Conservation (phyloP, 2,888 invertebrate species). For the Agriopis marginaria region DNA sequence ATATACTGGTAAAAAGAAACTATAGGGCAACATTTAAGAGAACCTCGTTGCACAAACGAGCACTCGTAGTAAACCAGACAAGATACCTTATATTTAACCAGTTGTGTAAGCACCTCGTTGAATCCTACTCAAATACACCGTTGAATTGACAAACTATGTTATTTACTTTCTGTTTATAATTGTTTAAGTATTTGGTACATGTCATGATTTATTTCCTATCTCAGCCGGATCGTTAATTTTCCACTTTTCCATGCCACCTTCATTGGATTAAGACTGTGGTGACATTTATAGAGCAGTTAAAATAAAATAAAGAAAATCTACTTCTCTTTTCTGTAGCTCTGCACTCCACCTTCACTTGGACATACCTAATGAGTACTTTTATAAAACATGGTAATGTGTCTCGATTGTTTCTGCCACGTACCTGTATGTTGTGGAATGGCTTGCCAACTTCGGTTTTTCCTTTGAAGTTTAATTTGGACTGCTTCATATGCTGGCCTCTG, state of each 20-base stretch:
- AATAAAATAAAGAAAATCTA: too few relatives aligned
- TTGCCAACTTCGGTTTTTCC: too few relatives aligned
- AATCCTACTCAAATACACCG: conserved; percentile 15
- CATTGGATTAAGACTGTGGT: background rate
- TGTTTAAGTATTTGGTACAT: background rate
- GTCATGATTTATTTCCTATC: background rate
- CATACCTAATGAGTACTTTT: too few relatives aligned
- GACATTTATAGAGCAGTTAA: too few relatives aligned
- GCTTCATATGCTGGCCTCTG: too few relatives aligned
- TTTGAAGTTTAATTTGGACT: too few relatives aligned
- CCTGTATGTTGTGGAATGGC: too few relatives aligned
- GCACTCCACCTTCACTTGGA: too few relatives aligned
- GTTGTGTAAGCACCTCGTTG: conserved; percentile 13
- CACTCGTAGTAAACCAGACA: conserved; percentile 5
- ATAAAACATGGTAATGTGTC: too few relatives aligned
- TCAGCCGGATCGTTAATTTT: background rate
- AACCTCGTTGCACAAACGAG: background rate
- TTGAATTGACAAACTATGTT: conserved; percentile 2
- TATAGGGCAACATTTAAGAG: background rate
- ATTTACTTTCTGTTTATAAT: background rate
- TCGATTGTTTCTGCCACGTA: too few relatives aligned
- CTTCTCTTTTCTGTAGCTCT: too few relatives aligned
- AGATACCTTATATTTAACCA: conserved; percentile 24
- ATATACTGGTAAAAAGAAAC: background rate
- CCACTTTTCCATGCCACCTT: background rate